Evolutionary conservation across 1,140 invertebrate species (phyloP).

Genomic region (Drosophila sechellia): DNA sequence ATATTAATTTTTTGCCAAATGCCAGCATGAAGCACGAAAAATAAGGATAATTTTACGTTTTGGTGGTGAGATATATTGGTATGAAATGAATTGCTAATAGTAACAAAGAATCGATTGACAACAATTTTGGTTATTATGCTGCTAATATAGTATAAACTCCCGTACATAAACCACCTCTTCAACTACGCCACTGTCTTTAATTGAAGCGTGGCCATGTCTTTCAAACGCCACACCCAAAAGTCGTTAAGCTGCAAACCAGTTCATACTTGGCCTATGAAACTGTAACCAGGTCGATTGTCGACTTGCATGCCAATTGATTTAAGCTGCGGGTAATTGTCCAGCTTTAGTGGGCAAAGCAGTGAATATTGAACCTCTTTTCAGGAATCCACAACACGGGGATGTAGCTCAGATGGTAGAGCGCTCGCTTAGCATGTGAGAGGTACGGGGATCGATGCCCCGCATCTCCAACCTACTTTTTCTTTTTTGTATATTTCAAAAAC

Average conservation of each 20-base stretch:
- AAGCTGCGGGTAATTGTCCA: constrained; percentile 37
- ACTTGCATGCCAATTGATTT: constrained; percentile 43
- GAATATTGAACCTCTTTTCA: constrained; percentile 26
- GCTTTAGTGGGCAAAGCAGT: background rate
- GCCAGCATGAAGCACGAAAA: constrained; percentile 7
- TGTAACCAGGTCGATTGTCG: constrained; percentile 12
- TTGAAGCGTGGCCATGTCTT: constrained; percentile 26
- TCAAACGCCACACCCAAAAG: constrained; percentile 35
- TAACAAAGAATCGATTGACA: no score
- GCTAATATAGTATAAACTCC: background rate
- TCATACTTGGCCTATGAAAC: constrained; percentile 38
- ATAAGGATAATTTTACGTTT: background rate
- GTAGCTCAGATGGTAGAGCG: constrained; percentile 90
- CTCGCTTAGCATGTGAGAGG: constrained; percentile 94
- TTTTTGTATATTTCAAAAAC: background rate
- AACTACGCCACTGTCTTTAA: background rate
- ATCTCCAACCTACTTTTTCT: constrained; percentile 84
- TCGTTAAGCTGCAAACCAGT: constrained; percentile 59
- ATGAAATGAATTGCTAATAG: background rate
- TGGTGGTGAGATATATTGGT: background rate
- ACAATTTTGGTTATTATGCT: background rate
- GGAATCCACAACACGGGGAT: constrained; percentile 44
- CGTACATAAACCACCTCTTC: background rate
- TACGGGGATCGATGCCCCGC: constrained; percentile 93
- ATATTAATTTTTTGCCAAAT: constrained; percentile 67